A percentile compares a stretch with the other conserved stretches of the same genome.
These are phyloP conservation scores for Vanessa atalanta DNA, from an alignment of 1,140 invertebrate species.

Conservation along the genomic window DNA sequence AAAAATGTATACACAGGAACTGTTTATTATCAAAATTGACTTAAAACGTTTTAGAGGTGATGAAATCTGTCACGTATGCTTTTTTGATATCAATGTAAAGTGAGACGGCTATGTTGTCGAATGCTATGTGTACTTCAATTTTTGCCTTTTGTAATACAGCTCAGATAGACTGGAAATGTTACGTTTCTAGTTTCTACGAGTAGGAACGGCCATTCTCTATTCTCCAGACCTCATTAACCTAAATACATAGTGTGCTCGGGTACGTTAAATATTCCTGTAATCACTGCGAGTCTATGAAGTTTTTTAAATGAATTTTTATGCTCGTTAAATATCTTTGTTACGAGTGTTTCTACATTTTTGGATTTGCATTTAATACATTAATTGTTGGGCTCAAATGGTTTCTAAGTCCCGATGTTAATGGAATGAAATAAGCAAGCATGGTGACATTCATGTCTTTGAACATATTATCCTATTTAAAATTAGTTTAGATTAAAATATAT, in stretches of 20 bases:
- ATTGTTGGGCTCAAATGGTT: not conserved
- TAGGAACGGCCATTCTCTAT: conserved; percentile 26
- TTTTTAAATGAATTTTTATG: conserved; percentile 22
- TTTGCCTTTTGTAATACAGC: conserved; percentile 31
- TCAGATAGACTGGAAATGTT: conserved; percentile 16
- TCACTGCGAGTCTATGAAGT: conserved; percentile 23
- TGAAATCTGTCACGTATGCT: too few relatives aligned
- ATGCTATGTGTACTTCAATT: not conserved
- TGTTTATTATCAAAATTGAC: too few relatives aligned
- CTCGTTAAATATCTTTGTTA: conserved; percentile 6
- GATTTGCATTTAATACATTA: not conserved
- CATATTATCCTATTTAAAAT: too few relatives aligned
- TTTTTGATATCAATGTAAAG: too few relatives aligned
- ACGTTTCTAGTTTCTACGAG: conserved; percentile 17
- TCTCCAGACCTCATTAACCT: conserved; percentile 37
- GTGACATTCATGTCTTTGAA: too few relatives aligned
- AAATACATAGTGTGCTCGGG: conserved; percentile 30
- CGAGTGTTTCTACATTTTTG: not conserved
- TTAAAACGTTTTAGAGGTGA: too few relatives aligned
- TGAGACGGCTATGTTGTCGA: too few relatives aligned
- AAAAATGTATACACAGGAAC: too few relatives aligned
- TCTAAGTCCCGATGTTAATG: too few relatives aligned
- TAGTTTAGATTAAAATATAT: too few relatives aligned
- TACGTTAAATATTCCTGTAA: conserved; percentile 33
- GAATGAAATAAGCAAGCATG: too few relatives aligned